phyloP scores from a whole-genome alignment of 2,888 invertebrate species.

The Pemphredon lugubris region DNA sequence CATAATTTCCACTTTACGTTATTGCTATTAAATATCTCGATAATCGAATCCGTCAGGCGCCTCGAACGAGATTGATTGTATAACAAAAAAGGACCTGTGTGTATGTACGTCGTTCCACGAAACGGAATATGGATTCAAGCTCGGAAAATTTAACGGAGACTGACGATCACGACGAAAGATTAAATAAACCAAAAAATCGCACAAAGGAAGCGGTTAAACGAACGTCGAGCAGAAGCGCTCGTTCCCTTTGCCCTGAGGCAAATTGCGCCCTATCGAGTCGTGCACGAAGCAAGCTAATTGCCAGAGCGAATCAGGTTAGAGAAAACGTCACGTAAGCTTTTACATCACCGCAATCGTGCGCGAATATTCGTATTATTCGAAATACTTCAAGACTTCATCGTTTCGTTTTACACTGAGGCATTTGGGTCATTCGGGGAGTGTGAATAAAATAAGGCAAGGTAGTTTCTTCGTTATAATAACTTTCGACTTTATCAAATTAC shows the following conservation, averaged over 20 bases:
- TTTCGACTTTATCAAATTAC: too few relatives aligned
- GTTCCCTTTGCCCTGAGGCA: constrained; percentile 9
- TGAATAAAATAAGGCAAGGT: neutral
- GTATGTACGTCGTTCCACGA: too few relatives aligned
- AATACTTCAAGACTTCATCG: constrained; percentile 20
- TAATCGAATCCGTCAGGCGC: too few relatives aligned
- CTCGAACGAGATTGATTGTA: too few relatives aligned
- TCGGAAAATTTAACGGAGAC: constrained; percentile 15
- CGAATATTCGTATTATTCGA: constrained; percentile 22
- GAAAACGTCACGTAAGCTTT: constrained; percentile 39
- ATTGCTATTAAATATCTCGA: too few relatives aligned
- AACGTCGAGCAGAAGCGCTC: constrained; percentile 3
- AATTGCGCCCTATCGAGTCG: constrained; percentile 14
- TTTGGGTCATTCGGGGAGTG: constrained; percentile 14
- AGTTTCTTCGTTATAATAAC: too few relatives aligned
- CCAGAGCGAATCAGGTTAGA: constrained; percentile 46
- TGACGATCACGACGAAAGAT: neutral
- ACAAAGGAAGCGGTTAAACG: constrained; percentile 1
- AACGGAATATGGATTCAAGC: neutral
- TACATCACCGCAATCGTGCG: constrained; percentile 17
- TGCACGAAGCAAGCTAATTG: constrained; percentile 30
- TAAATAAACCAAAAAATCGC: neutral
- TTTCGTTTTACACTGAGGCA: constrained; percentile 1
- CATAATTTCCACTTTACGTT: too few relatives aligned
- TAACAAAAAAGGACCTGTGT: too few relatives aligned